A percentile compares a stretch with the other conserved stretches of the same genome.
Conservation (phyloP, 2,113 vertebrate species). For the Micromys minutus region DNA sequence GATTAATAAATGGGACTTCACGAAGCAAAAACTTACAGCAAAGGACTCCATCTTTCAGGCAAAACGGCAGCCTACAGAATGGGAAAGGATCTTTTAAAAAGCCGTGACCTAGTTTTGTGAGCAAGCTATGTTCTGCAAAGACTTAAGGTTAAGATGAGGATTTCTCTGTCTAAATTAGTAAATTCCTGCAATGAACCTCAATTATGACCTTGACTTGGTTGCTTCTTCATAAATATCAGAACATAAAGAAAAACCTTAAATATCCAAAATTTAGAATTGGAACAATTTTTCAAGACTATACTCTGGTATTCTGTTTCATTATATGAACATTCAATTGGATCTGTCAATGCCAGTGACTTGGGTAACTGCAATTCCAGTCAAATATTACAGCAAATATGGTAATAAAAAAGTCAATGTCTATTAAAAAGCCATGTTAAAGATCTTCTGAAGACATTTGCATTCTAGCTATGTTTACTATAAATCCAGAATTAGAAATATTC, state of each 20-base stretch:
- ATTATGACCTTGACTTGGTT: constrained; percentile 43
- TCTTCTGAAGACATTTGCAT: constrained; percentile 20
- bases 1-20: too few relatives aligned
- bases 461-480: constrained; percentile 1
- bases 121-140: constrained; percentile 26
- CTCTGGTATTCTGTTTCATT: neutral
- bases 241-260: neutral
- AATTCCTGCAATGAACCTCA: constrained; percentile 67
- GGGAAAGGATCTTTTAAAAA: constrained; percentile 58
- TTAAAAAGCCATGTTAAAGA: neutral
- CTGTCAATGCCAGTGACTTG: constrained; percentile 23
- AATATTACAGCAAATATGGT: constrained; percentile 15
- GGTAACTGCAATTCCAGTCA: neutral
- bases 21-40: too few relatives aligned
- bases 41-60: too few relatives aligned
- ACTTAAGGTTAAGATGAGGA: constrained; percentile 66
- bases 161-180: constrained; percentile 71
- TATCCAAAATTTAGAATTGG: constrained; percentile 2
- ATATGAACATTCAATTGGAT: constrained; percentile 1
- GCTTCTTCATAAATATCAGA: neutral
- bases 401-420: constrained; percentile 16
- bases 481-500: neutral
- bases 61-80: neutral
- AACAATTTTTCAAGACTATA: neutral
- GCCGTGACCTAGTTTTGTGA: constrained; percentile 70